Conservation (phyloP, 2,113 vertebrate genomes). For the Perca flavescens region DNA sequence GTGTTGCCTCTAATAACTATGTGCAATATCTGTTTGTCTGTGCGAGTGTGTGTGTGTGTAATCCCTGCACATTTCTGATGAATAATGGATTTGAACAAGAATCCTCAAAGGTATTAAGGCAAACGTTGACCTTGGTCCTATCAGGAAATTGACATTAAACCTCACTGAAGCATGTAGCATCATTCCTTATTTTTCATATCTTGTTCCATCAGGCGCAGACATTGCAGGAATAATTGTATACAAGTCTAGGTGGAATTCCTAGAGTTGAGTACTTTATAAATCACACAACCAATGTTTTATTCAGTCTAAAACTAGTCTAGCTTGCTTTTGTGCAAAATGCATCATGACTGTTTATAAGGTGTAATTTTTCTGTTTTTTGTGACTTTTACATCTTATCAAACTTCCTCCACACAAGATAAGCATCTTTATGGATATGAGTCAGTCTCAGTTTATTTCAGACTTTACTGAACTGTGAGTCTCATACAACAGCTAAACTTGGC, state of each 20-base stretch:
- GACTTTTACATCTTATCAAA: conserved; percentile 29
- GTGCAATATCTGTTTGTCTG: conserved; percentile 24
- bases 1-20: conserved; percentile 32
- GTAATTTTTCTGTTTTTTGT: conserved; percentile 12
- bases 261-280: background rate
- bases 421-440: conserved; percentile 2
- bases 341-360: background rate
- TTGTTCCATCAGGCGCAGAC: conserved; percentile 29
- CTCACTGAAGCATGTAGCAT: conserved; percentile 31
- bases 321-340: conserved; percentile 20
- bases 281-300: background rate
- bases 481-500: conserved; percentile 40
- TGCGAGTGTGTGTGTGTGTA: conserved; percentile 16
- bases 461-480: conserved; percentile 42
- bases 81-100: conserved; percentile 68
- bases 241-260: conserved; percentile 6
- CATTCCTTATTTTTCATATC: conserved; percentile 39
- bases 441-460: conserved; percentile 43
- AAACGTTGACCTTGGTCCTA: conserved; percentile 58
- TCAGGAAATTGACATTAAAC: conserved; percentile 58
- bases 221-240: conserved; percentile 41
- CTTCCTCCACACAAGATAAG: background rate
- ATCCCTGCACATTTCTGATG: conserved; percentile 45
- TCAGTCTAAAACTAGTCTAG: background rate
- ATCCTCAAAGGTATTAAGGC: conserved; percentile 39